Base-by-base conservation (phyloP, 2,113 vertebrate genomes). In the Danionella cerebrum region DNA sequence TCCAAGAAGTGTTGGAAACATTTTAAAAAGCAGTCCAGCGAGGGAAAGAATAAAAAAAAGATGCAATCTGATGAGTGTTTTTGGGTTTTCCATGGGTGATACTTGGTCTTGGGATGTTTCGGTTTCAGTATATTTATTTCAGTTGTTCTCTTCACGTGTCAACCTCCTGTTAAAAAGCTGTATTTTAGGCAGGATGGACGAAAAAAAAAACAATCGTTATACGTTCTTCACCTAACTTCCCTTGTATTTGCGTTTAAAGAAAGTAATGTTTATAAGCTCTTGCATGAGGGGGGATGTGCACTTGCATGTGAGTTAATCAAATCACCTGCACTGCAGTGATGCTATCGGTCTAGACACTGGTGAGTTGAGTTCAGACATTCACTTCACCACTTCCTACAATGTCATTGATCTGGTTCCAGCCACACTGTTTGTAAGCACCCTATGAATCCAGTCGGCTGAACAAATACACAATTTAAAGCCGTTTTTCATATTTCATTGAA, bases 71-170 rank as follows among this genome's bases (percentile, higher is more conserved):
- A 33, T n/a, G 19, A 68, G 50, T 52, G 25, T 44, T 67, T 39
- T 54, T 41, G 59, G 52, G 29, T 67, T 75, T 78, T 75, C 69
- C 69, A 63, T 33, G 31, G 71, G 69, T 71, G 47, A 52, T 16
- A 52, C 54, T 65, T 51, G 53, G 18, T 48, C 22, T 53, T 22
- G 44, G 18, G 51, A 67, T 42, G 54, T 64, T n/a, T 31, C 50
- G 12, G 41, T 11, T 55, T 33, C 27, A 27, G 19, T 57, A 47
- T 33, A 36, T 55, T 69, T 69, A 69, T 54, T 65, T 72, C 16
- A 13, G 42, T 18, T 65, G 64, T 44, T 65, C 64, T 45, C 55
- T 14, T 63, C n/a, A 41, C 22, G 64, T 66, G 55, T 55, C 59
- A 65, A 11, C 14, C 52, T 42, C 65, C 52, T 65, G 13, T 68